Conservation (phyloP, 2,888 invertebrate genomes). For the Athalia cordata region DNA sequence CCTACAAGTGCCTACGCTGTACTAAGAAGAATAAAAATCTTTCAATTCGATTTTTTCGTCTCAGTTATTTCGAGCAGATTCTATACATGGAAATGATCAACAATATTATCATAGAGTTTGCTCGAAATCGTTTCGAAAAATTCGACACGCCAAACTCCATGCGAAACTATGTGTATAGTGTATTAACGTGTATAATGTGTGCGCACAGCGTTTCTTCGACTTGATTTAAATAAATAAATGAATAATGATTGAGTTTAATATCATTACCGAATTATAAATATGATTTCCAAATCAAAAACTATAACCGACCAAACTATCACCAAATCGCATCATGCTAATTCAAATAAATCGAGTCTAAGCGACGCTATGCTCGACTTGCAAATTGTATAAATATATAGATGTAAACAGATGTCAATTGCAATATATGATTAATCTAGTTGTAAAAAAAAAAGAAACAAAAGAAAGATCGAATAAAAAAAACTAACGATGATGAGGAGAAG, state of each 20-base stretch:
- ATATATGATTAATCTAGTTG: slow-evolving; percentile 57
- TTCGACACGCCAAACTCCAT: slow-evolving; percentile 30
- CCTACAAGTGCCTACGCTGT: slow-evolving; percentile 71
- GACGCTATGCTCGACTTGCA: slow-evolving; percentile 41
- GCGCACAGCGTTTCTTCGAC: slow-evolving; percentile 26
- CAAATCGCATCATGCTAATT: background rate
- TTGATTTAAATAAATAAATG: slow-evolving; percentile 1
- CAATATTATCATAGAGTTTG: slow-evolving; percentile 5
- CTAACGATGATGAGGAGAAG: slow-evolving; percentile 32
- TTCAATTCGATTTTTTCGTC: slow-evolving; percentile 48
- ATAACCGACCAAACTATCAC: background rate
- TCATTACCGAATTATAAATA: background rate
- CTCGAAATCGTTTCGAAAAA: slow-evolving; percentile 19
- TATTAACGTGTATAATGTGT: background rate
- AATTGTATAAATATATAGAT: slow-evolving; percentile 62
- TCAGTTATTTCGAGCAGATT: slow-evolving; percentile 52
- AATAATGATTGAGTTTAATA: background rate
- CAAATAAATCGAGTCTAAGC: slow-evolving; percentile 11
- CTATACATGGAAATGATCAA: background rate
- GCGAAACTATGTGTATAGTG: slow-evolving; percentile 14
- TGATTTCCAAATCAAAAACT: background rate
- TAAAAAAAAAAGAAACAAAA: slow-evolving; percentile 50
- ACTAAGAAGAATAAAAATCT: slow-evolving; percentile 50
- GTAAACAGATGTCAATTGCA: slow-evolving; percentile 68
- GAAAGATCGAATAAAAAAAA: background rate